Conservation (phyloP, 2,797 vertebrate genomes). For the Limosa lapponica region DNA sequence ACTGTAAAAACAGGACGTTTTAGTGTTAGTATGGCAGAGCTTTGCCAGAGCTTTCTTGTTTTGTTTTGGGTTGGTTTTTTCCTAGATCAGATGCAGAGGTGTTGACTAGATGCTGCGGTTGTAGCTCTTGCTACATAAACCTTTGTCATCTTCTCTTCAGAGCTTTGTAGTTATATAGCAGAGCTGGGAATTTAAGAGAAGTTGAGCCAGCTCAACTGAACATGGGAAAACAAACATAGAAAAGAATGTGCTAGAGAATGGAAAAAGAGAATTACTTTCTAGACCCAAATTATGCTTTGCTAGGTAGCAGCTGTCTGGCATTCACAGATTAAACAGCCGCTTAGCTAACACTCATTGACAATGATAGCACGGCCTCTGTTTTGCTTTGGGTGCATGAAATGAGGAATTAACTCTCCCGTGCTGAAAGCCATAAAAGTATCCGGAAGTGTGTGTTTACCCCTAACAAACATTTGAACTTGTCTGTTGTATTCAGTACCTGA, state of each 20-base stretch:
- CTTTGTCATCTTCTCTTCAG: not conserved
- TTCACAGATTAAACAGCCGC: slow-evolving; percentile 30
- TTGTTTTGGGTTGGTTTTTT: not conserved
- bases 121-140: not conserved
- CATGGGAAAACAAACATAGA: slow-evolving; percentile 58
- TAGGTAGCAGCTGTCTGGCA: slow-evolving; percentile 66
- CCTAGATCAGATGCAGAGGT: not conserved
- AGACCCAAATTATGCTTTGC: slow-evolving; percentile 38
- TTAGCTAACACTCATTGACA: slow-evolving; percentile 17
- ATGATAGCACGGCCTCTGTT: not conserved
- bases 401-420: slow-evolving; percentile 18
- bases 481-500: not conserved
- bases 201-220: not conserved
- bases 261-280: slow-evolving; percentile 27
- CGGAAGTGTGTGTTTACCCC: not conserved
- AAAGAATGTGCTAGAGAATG: slow-evolving; percentile 57
- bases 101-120: not conserved
- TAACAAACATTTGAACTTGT: not conserved
- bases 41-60: not conserved
- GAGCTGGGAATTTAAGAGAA: not conserved
- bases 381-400: slow-evolving; percentile 15
- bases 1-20: not conserved
- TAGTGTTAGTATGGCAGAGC: not conserved
- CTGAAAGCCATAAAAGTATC: not conserved
- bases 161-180: not conserved